Conservation (phyloP, 2,888 invertebrate genomes). For the Napeogenes sylphis region DNA sequence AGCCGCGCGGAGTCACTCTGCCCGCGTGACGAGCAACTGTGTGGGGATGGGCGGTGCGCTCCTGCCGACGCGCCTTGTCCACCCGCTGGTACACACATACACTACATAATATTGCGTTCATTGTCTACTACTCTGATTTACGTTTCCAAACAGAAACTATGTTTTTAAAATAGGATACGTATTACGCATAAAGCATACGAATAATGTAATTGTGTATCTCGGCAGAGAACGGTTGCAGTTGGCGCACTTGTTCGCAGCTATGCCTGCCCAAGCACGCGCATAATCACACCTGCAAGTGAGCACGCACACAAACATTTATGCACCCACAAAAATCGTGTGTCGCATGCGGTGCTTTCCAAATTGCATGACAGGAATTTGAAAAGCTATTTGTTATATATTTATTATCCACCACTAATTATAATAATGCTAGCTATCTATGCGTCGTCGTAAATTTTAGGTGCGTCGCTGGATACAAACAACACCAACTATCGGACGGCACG, state of each 20-base stretch:
- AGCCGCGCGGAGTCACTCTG: constrained; percentile 41
- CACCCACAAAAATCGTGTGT: too few species aligned
- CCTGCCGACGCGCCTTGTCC: constrained; percentile 41
- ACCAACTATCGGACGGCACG: constrained; percentile 54
- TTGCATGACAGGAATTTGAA: neutral
- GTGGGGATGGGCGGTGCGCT: constrained; percentile 62
- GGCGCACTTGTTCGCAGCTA: constrained; percentile 87
- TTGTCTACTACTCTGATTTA: neutral
- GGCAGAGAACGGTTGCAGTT: constrained; percentile 69
- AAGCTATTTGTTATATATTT: too few species aligned
- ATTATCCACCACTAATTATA: too few species aligned
- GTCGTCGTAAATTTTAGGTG: constrained; percentile 71
- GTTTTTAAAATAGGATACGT: too few species aligned
- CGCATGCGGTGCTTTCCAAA: too few species aligned
- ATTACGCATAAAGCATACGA: too few species aligned
- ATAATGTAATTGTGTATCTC: neutral
- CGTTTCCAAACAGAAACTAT: neutral
- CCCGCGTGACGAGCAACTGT: constrained; percentile 46
- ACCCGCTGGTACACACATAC: constrained; percentile 33
- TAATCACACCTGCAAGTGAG: constrained; percentile 68
- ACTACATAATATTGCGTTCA: neutral
- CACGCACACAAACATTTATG: constrained; percentile 10
- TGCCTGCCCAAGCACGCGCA: constrained; percentile 77
- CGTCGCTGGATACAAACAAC: constrained; percentile 79
- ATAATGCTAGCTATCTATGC: too few species aligned